Percentiles rank a stretch among this genome's conserved stretches.
phyloP scores from a whole-genome alignment of 2,797 vertebrate species.

The Enteromius treurensis region DNA sequence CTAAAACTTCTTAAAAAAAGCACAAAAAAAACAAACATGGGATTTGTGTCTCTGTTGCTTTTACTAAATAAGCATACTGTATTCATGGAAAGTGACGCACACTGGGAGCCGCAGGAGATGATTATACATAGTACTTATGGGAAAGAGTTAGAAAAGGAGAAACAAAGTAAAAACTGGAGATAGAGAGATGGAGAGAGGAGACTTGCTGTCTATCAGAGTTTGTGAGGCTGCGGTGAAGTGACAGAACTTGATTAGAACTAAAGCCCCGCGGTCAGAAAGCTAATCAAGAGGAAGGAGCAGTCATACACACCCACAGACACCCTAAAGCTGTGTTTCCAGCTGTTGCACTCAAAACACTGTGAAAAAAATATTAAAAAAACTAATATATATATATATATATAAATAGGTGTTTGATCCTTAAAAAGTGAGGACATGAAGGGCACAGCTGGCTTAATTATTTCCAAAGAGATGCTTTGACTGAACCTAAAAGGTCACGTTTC shows the following conservation, averaged over 20 bases:
- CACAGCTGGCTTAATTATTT: slow-evolving; percentile 3
- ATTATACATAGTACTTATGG: slow-evolving; percentile 3
- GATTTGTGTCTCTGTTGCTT: neutral
- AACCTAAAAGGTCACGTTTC: neutral
- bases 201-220: neutral
- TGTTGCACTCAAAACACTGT: slow-evolving; percentile 44
- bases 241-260: slow-evolving; percentile 35
- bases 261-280: slow-evolving; percentile 31
- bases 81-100: neutral
- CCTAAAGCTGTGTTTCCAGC: slow-evolving; percentile 42
- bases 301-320: slow-evolving; percentile 46
- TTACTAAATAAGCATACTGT: slow-evolving; percentile 7
- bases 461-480: neutral
- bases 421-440: neutral
- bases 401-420: neutral
- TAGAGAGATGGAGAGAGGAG: slow-evolving; percentile 4
- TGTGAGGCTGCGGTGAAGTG: slow-evolving; percentile 23
- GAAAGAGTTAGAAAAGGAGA: neutral
- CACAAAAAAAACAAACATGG: neutral
- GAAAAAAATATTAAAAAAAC: neutral
- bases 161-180: neutral
- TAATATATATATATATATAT: no score
- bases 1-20: neutral
- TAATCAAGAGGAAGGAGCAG: slow-evolving; percentile 47
- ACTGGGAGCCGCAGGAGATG: neutral